Base-by-base conservation (phyloP, 2,797 vertebrate genomes). In the Rhinichthys osculus region DNA sequence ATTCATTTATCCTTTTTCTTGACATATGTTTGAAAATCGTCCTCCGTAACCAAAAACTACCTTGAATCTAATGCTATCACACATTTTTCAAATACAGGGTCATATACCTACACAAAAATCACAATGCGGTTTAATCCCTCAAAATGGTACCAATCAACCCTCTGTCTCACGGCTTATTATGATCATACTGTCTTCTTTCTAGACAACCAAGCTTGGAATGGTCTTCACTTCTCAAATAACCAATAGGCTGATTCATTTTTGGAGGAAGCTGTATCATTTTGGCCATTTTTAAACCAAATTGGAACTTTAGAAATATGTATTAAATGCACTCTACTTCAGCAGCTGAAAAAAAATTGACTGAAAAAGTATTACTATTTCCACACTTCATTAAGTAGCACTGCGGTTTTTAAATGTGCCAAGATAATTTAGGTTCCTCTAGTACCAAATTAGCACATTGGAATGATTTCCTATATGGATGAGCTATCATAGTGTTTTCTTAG, bases 361-460 rank as follows among this genome's bases (percentile, higher is more conserved):
- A 73, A 52, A 74, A 74, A 74, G 4, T 35, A 33, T 74, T 33
- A 52, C 27, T 9, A 74, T 74, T 52, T 74, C 33, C 17, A 35
- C 47, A 21, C 72, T 73, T 50, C n/a, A 74, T 74, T 76, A 35
- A 76, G 47, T 21, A 54, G 47, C 52, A 57, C 6, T 0, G 2
- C 35, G 0, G 2, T 59, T 78, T 78, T 57, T 54, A 59, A 59
- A 52, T 57, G 33, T 78, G 74, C 74, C 74, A 40, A 59, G 52
- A 40, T 57, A 38, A 77, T 77, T 57, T 77, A n/a, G 74, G 50
- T 78, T 78, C n/a, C 33, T 59, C 52, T 59, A 27, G 74, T 79
- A 78, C 57, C 38, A 78, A 64, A 78, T 78, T 44, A 78, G 9
- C n/a, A 78, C 77, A 78, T 78, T 78, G 27, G 16, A 78, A 76